phyloP scores from a whole-genome alignment of 2,888 invertebrate species.

The Sesamia inferens region DNA sequence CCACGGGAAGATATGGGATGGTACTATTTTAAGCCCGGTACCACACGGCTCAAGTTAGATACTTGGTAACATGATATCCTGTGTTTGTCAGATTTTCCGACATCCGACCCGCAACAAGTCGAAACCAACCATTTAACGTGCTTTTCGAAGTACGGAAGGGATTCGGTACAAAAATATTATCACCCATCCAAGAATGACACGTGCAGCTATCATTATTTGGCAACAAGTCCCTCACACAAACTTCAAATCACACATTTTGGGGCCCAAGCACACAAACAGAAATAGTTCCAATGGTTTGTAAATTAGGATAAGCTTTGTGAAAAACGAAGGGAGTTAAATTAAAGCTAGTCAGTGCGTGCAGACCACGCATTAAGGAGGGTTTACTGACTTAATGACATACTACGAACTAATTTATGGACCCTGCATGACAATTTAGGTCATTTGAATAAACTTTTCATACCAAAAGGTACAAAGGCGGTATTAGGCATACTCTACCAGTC shows the following conservation, averaged over 20 bases:
- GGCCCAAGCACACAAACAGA: constrained; percentile 19
- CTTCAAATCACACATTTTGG: constrained; percentile 45
- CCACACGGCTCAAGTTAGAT: background rate
- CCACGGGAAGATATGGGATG: no score
- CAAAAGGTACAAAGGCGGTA: no score
- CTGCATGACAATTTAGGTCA: background rate
- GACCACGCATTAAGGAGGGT: constrained; percentile 3
- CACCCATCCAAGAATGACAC: no score
- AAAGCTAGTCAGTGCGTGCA: constrained; percentile 21
- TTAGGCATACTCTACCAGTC: no score
- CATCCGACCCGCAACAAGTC: background rate
- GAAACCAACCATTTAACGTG: background rate
- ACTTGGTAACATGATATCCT: background rate
- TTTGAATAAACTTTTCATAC: no score
- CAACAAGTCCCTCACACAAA: background rate
- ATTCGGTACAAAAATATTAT: no score
- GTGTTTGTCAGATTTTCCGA: background rate
- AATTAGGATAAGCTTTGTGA: constrained; percentile 11
- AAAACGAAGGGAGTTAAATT: background rate
- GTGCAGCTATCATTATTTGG: no score
- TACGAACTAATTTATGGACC: constrained; percentile 10
- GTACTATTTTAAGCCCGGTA: no score
- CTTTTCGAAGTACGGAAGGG: background rate
- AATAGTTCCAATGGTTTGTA: constrained; percentile 13
- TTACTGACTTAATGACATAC: constrained; percentile 11